These are phyloP conservation scores for Cydia strobilella DNA, from an alignment of 1,140 invertebrate genomes.

Conservation along the genomic window DNA sequence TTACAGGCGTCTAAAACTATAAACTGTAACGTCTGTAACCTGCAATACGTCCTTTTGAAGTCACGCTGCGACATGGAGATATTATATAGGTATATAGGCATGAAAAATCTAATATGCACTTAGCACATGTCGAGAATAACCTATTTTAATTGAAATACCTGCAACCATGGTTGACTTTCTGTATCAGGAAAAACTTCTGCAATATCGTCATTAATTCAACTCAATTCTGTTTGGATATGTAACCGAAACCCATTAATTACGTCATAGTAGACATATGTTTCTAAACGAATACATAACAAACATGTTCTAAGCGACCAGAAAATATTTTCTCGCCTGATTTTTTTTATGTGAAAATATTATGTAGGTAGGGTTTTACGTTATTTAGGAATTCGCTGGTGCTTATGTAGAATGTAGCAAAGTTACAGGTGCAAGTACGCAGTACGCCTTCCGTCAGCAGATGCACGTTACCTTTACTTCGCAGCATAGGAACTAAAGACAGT, in stretches of 20 bases:
- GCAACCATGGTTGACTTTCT: too few species aligned
- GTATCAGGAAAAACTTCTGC: background rate
- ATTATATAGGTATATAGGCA: too few species aligned
- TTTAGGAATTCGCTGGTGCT: background rate
- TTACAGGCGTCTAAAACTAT: too few species aligned
- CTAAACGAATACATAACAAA: conserved; percentile 6
- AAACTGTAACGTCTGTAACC: too few species aligned
- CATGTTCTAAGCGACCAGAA: conserved; percentile 7
- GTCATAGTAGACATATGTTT: background rate
- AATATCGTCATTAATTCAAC: conserved; percentile 6
- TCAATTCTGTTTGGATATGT: background rate
- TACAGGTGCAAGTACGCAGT: background rate
- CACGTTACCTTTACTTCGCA: too few species aligned
- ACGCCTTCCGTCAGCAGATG: too few species aligned
- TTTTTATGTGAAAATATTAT: background rate
- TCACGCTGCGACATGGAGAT: too few species aligned
- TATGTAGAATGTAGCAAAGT: background rate
- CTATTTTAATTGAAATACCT: too few species aligned
- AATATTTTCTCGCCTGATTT: background rate
- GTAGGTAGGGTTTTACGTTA: background rate
- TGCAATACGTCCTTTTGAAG: too few species aligned
- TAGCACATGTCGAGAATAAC: too few species aligned
- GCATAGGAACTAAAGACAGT: too few species aligned
- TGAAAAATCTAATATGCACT: too few species aligned
- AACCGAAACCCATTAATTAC: background rate